Conservation (phyloP, 2,113 vertebrate genomes). For the Pampusana beccarii region DNA sequence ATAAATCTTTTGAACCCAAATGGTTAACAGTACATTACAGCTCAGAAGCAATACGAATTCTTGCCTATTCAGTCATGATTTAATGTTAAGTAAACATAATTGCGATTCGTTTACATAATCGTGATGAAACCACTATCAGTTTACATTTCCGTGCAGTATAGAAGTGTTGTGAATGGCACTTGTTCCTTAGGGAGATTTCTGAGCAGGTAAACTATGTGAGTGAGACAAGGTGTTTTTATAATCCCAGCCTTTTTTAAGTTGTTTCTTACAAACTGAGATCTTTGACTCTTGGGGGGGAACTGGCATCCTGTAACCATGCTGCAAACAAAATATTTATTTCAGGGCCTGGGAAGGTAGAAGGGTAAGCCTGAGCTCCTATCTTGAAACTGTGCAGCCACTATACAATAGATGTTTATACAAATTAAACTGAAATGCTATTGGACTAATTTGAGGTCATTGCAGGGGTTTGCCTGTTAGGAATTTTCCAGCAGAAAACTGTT, state of each 20-base stretch:
- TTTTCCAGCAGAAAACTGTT: slow-evolving; percentile 52
- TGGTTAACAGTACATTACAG: neutral
- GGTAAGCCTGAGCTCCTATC: neutral
- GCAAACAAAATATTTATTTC: neutral
- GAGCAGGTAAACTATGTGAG: neutral
- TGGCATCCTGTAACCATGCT: neutral
- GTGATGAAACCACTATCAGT: neutral
- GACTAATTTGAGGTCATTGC: neutral
- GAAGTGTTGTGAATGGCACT: neutral
- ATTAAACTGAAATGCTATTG: neutral
- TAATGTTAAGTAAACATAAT: neutral
- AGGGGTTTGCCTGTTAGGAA: slow-evolving; percentile 39
- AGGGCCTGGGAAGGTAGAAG: neutral
- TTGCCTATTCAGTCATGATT: neutral
- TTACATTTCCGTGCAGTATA: neutral
- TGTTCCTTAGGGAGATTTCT: neutral
- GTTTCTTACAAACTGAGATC: neutral
- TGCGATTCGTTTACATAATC: neutral
- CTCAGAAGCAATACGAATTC: neutral
- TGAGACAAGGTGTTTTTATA: neutral
- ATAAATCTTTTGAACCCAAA: neutral
- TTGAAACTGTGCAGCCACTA: neutral
- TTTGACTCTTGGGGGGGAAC: neutral
- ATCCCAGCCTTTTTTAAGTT: neutral
- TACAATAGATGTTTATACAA: neutral